phyloP scores from a whole-genome alignment of 2,797 vertebrate genomes.

The Centropyge bicolor region DNA sequence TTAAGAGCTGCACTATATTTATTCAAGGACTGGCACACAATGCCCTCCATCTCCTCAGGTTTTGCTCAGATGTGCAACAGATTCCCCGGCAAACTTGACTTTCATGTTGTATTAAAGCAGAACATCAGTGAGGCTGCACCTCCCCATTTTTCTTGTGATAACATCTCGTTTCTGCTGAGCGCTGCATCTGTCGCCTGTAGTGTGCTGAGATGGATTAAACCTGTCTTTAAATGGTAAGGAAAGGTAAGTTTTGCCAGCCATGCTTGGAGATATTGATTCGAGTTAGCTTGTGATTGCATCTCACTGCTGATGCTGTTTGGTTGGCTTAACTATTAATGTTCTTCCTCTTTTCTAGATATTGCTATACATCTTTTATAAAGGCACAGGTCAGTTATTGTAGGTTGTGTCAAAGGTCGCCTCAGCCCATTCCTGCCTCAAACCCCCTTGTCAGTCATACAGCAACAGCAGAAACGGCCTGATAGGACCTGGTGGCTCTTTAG shows the following conservation, averaged over 20 bases:
- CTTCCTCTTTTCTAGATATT: background rate
- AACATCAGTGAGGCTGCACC: conserved; percentile 65
- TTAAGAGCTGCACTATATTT: conserved; percentile 18
- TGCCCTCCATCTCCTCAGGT: conserved; percentile 53
- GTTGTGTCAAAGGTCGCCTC: conserved; percentile 18
- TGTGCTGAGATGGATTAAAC: conserved; percentile 65
- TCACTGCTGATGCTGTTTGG: background rate
- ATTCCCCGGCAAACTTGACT: conserved; percentile 63
- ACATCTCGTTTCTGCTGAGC: conserved; percentile 63
- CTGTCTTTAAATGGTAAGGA: conserved; percentile 51
- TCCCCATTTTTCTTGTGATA: conserved; percentile 65
- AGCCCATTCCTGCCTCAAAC: background rate
- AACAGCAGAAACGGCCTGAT: conserved; percentile 12
- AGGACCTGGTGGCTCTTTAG: conserved; percentile 24
- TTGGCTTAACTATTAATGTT: conserved; percentile 9
- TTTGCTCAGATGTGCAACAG: conserved; percentile 68
- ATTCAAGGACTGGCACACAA: conserved; percentile 35
- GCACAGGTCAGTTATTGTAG: conserved; percentile 7
- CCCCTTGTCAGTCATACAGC: conserved; percentile 11
- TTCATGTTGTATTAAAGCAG: conserved; percentile 77
- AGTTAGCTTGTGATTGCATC: conserved; percentile 5
- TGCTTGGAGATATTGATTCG: conserved; percentile 32
- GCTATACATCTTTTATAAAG: background rate
- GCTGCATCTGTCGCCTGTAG: conserved; percentile 56
- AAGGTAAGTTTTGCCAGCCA: conserved; percentile 30